These are phyloP conservation scores for Tachina fera DNA, from an alignment of 2,888 invertebrate species.

Conservation along the genomic window DNA sequence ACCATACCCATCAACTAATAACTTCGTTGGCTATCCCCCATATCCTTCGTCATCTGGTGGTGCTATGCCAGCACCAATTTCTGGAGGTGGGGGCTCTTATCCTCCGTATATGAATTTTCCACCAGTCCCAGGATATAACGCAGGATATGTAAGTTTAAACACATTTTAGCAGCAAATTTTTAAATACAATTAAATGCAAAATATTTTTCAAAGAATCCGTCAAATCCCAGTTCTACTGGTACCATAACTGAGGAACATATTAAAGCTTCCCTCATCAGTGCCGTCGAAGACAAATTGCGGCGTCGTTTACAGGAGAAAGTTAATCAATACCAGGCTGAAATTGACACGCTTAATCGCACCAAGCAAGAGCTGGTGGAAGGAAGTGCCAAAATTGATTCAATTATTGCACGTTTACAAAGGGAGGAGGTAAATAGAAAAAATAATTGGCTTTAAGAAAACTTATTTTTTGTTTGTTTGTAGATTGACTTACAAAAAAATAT, in stretches of 20 bases:
- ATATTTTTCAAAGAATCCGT: conserved; percentile 74
- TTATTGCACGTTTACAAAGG: conserved; percentile 89
- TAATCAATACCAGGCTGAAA: conserved; percentile 95
- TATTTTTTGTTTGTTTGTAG: conserved; percentile 79
- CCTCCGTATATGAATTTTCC: conserved; percentile 84
- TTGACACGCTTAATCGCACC: conserved; percentile 93
- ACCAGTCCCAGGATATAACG: conserved; percentile 77
- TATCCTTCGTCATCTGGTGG: conserved; percentile 75
- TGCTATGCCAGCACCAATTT: conserved; percentile 72
- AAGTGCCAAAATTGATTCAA: conserved; percentile 90
- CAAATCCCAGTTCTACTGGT: conserved; percentile 85
- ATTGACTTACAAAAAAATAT: conserved; percentile 93
- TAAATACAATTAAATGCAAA: not conserved
- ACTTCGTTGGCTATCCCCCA: conserved; percentile 82
- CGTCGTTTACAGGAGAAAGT: conserved; percentile 94
- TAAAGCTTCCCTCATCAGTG: conserved; percentile 95
- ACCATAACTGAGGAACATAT: conserved; percentile 98
- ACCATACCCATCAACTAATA: conserved; percentile 80
- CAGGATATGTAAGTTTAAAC: conserved; percentile 77
- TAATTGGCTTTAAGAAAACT: not conserved
- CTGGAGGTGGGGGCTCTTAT: conserved; percentile 83
- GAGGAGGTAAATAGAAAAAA: conserved; percentile 85
- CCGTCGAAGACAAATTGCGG: conserved; percentile 96
- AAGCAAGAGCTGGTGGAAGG: conserved; percentile 94
- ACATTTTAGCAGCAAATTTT: not conserved